A percentile compares a stretch with the other conserved stretches of the same genome.
These are phyloP conservation scores for Oreocharis arfaki DNA, from an alignment of 2,113 vertebrate genomes.

Conservation along the genomic window DNA sequence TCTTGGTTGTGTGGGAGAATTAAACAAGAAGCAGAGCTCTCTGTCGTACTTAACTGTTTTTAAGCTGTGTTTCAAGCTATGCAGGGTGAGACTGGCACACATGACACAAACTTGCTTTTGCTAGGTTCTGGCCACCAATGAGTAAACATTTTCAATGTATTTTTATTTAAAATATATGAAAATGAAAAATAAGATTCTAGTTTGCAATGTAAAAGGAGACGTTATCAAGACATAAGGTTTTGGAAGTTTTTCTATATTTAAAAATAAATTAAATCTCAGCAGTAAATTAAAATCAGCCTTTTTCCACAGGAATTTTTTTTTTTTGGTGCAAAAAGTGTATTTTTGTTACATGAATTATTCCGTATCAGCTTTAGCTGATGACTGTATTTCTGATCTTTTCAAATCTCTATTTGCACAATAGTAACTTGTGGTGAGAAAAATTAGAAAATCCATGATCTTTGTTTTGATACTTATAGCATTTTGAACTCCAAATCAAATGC, in stretches of 20 bases:
- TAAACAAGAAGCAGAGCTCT: background rate
- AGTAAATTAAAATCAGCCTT: background rate
- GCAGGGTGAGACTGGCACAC: background rate
- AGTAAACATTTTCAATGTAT: background rate
- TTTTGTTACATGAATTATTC: background rate
- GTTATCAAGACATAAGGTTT: background rate
- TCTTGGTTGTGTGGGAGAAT: background rate
- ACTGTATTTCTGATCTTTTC: background rate
- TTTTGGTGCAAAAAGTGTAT: fast-evolving
- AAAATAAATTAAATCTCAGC: background rate
- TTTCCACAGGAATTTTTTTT: background rate
- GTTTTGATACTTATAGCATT: background rate
- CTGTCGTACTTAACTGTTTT: fast-evolving
- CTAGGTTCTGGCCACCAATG: background rate
- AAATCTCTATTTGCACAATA: background rate
- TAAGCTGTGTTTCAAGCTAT: background rate
- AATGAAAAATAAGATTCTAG: background rate
- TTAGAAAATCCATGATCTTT: background rate
- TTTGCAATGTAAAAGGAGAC: background rate
- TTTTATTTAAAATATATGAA: background rate
- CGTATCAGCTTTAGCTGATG: background rate
- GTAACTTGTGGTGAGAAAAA: background rate
- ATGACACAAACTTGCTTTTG: background rate
- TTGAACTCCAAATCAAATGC: background rate
- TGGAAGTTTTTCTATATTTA: background rate